Conservation (phyloP, 2,888 invertebrate species). For the Drosophila cognata region DNA sequence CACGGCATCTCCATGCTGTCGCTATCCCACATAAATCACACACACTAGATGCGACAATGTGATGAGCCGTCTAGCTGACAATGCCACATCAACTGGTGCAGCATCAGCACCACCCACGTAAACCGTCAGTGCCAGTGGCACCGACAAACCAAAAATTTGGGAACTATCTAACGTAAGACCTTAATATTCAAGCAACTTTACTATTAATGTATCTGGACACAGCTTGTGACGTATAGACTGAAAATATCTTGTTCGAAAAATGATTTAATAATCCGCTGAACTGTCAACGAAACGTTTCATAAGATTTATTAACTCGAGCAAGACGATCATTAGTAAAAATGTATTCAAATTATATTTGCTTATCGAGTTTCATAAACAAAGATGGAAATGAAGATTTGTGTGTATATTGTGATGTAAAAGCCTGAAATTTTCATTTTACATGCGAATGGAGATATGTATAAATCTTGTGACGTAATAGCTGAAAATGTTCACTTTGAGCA, state of each 20-base stretch:
- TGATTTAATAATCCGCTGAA: conserved; percentile 7
- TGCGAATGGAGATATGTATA: background rate
- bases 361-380: background rate
- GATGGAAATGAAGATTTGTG: background rate
- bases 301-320: conserved; percentile 11
- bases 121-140: conserved; percentile 21
- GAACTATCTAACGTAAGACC: conserved; percentile 5
- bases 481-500: background rate
- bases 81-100: conserved; percentile 69
- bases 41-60: conserved; percentile 28
- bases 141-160: conserved; percentile 31
- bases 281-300: background rate
- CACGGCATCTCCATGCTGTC: conserved; percentile 43
- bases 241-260: conserved; percentile 1
- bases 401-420: background rate
- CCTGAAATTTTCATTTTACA: background rate
- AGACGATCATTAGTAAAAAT: background rate
- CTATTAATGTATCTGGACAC: conserved; percentile 1
- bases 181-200: conserved; percentile 25
- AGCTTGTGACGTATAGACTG: conserved; percentile 2
- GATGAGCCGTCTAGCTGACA: conserved; percentile 66
- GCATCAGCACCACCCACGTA: conserved; percentile 59
- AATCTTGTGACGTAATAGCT: background rate
- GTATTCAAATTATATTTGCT: background rate
- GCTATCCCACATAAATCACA: conserved; percentile 62